A percentile compares a stretch with the other conserved stretches of the same genome.
These are phyloP conservation scores for Eublepharis macularius DNA, from an alignment of 2,113 vertebrate species.

Conservation along the genomic window DNA sequence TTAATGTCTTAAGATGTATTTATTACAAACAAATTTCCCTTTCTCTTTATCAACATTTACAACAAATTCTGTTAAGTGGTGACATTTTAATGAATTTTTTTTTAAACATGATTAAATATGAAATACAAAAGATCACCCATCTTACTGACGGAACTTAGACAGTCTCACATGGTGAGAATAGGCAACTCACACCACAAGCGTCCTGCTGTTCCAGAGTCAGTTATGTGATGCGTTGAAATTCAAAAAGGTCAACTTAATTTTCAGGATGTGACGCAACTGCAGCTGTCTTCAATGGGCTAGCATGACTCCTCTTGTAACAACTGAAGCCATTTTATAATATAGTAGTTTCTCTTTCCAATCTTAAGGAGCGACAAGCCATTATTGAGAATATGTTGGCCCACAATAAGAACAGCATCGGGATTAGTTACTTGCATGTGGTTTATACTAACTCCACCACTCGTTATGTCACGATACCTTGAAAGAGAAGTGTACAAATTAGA, in stretches of 20 bases:
- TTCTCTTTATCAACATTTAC: not conserved
- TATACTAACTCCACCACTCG: slow-evolving; percentile 88
- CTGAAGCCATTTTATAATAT: slow-evolving; percentile 92
- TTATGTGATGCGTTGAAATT: not conserved
- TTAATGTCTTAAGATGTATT: not conserved
- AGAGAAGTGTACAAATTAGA: not conserved
- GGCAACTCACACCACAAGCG: not conserved
- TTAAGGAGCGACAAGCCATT: slow-evolving; percentile 91
- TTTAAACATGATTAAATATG: not conserved
- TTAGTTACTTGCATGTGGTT: slow-evolving; percentile 84
- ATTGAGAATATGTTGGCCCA: slow-evolving; percentile 88
- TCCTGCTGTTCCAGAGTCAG: not conserved
- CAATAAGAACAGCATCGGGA: slow-evolving; percentile 86
- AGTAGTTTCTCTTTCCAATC: slow-evolving; percentile 93
- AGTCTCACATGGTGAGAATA: slow-evolving; percentile 30
- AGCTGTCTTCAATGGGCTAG: too few species aligned
- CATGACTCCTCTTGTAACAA: slow-evolving; percentile 58
- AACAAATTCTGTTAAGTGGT: not conserved
- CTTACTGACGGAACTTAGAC: not conserved
- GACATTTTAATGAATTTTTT: not conserved
- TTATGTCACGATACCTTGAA: slow-evolving; percentile 89
- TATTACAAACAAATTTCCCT: not conserved
- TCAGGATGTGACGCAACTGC: not conserved
- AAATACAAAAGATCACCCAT: not conserved
- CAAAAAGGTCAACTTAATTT: not conserved